Evolutionary conservation across 1,140 invertebrate genomes (phyloP), one percentile per base, ranked within the genome.

Genomic region (Zophobas morio): DNA sequence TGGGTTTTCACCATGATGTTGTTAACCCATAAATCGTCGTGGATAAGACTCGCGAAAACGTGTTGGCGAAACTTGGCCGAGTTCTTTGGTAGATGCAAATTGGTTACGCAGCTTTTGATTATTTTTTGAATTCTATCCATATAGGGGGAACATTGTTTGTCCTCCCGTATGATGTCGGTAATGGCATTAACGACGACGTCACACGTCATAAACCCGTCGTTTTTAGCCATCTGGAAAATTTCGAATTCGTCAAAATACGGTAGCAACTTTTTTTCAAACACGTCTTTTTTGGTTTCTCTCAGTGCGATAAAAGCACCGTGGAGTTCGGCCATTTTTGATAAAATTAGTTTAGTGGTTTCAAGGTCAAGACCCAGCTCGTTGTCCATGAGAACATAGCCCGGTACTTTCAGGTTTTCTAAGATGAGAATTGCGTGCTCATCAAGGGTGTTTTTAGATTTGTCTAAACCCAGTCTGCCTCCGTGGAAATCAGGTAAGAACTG

Each of bases 21-120:
- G 79, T 91, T 91, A 4, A 87, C 83, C 90, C 90, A 91, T 35
- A 90, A 85, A 81, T 91, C 90, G 1, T 86, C 83, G 46, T 91
- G 90, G 2, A 86, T 81, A 6, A 88, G 86, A 0, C 86, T 87
- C 0, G 86, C 86, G 84, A 87, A 90, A 0, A 84, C 84, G 60
- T 70, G 39, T 35, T 39, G 34, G 3, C 49, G 4, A 51, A 51
- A 51, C 2, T 51, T 20, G 2, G 4, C 6, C 3, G 49, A 51
- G n/a, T 51, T 51, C 20, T 51, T 51, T 4, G 49, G 49, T 4
- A 51, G 49, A 2, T 20, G 6, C 4, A 51, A n/a, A 20, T 51
- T 51, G 2, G 49, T 20, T 2, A 20, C 20, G 42, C 42, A 46
- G 35, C 1, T 60, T 3, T 20, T 60, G 37, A 60, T 60, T 3